Conservation (phyloP, 2,888 invertebrate genomes). For the Thysanoteuthis rhombus region DNA sequence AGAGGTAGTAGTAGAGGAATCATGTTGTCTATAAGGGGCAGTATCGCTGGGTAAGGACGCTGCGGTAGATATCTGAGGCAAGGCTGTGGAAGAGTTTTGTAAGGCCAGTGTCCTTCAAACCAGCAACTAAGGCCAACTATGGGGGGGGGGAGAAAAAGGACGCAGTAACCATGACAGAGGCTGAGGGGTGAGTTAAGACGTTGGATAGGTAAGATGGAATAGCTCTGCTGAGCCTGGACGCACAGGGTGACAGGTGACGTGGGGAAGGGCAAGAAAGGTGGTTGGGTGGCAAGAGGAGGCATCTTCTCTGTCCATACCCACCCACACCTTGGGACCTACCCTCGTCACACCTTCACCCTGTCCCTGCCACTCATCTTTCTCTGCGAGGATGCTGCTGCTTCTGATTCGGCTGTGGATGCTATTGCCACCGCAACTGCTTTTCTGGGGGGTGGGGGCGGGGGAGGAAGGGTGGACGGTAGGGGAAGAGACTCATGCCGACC, state of each 20-base stretch:
- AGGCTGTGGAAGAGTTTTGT: neutral
- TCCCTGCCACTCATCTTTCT: neutral
- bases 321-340: neutral
- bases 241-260: neutral
- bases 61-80: neutral
- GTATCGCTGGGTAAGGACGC: neutral
- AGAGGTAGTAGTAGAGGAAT: neutral
- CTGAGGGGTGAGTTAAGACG: neutral
- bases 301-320: neutral
- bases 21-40: neutral
- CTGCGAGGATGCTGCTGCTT: neutral
- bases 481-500: neutral
- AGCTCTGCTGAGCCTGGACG: neutral
- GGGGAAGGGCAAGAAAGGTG: neutral
- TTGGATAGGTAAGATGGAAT: slow-evolving; percentile 12
- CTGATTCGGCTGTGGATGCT: slow-evolving; percentile 12
- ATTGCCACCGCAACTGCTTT: slow-evolving; percentile 1
- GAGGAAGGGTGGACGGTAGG: neutral
- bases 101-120: neutral
- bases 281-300: neutral
- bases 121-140: neutral
- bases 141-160: neutral
- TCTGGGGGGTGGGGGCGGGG: neutral
- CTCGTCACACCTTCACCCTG: neutral
- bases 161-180: neutral